Evolutionary conservation across 2,888 invertebrate species (phyloP).

Genomic region (Drosophila robusta): DNA sequence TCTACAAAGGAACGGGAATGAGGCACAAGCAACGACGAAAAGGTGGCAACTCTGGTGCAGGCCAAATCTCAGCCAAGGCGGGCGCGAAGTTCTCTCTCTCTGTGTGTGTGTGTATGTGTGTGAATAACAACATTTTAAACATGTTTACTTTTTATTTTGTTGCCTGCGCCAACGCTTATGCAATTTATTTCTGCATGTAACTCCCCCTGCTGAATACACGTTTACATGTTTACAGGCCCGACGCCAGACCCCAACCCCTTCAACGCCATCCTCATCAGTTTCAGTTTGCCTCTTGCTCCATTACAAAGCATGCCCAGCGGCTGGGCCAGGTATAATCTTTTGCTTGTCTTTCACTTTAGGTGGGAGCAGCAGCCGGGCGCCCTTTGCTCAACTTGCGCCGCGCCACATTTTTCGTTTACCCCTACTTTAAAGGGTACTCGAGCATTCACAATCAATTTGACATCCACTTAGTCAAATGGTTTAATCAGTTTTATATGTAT

Average conservation of each 20-base stretch:
- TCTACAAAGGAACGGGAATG: conserved; percentile 24
- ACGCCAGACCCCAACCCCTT: conserved; percentile 5
- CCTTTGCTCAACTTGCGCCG: conserved; percentile 17
- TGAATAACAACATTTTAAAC: conserved; percentile 79
- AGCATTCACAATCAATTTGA: neutral
- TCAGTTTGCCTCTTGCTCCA: conserved; percentile 31
- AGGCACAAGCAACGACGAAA: conserved; percentile 4
- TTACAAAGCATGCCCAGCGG: conserved; percentile 76
- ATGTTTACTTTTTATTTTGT: conserved; percentile 75
- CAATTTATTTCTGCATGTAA: conserved; percentile 70
- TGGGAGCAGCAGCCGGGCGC: conserved; percentile 28
- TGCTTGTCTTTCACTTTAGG: conserved; percentile 70
- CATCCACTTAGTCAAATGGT: neutral
- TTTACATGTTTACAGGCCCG: neutral
- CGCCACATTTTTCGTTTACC: conserved; percentile 13
- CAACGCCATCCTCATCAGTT: conserved; percentile 36
- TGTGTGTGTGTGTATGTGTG: conserved; percentile 48
- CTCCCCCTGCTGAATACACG: neutral
- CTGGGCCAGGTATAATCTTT: conserved; percentile 77
- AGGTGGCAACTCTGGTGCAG: conserved; percentile 12
- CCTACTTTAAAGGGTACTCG: neutral
- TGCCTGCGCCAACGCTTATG: conserved; percentile 63
- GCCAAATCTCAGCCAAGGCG: conserved; percentile 40
- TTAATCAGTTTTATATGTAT: neutral
- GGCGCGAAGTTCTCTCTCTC: conserved; percentile 14